phyloP scores from a whole-genome alignment of 2,888 invertebrate genomes.

The Lepidochitona cinerea region DNA sequence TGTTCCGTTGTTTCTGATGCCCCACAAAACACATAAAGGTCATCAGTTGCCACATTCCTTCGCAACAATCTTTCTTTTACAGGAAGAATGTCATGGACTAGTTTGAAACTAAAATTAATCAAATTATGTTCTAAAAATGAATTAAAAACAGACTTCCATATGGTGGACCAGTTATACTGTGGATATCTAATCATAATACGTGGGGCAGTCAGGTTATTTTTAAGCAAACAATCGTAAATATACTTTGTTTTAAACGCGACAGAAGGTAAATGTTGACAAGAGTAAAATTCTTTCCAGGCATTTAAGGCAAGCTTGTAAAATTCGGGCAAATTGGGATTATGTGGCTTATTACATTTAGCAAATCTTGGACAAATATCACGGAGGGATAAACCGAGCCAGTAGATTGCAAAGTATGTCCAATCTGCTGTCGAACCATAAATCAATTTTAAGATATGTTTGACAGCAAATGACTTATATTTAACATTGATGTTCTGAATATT shows the following conservation, averaged over 20 bases:
- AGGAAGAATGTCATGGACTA: background rate
- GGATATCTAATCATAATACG: background rate
- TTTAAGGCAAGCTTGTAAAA: background rate
- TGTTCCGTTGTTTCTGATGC: background rate
- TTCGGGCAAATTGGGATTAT: background rate
- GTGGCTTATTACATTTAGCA: background rate
- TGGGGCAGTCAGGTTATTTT: background rate
- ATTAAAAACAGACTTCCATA: background rate
- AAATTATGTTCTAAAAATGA: background rate
- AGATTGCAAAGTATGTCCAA: background rate
- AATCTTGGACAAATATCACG: background rate
- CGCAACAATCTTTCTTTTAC: background rate
- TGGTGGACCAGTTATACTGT: background rate
- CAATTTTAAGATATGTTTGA: background rate
- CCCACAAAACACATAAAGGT: background rate
- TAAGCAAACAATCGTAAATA: too few relatives aligned
- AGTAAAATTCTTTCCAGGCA: background rate
- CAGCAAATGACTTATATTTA: background rate
- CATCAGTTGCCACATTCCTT: background rate
- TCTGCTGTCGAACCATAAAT: background rate
- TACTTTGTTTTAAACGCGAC: too few relatives aligned
- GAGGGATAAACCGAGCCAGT: background rate
- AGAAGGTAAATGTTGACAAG: background rate
- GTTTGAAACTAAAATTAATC: background rate
- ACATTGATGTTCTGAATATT: background rate